These are phyloP conservation scores for Molossus molossus DNA, from an alignment of 2,797 vertebrate genomes.

Conservation along the genomic window DNA sequence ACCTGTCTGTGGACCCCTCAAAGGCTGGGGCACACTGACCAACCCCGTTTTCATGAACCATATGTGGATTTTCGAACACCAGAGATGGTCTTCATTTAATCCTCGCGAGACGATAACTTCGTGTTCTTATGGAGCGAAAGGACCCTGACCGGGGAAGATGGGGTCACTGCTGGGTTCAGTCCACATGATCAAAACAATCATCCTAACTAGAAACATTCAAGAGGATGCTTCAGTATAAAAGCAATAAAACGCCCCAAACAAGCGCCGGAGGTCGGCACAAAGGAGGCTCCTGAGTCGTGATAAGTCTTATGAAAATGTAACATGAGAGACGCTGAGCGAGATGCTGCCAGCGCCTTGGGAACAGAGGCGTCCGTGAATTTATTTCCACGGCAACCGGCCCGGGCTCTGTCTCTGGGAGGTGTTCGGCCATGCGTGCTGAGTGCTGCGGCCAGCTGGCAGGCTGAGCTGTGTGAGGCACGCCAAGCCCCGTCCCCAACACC, in stretches of 20 bases:
- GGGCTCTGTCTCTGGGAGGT: background rate
- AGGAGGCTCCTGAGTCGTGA: background rate
- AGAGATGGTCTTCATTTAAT: background rate
- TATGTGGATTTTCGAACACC: background rate
- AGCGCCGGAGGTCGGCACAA: background rate
- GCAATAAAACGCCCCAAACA: background rate
- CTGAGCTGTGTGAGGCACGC: fast-evolving
- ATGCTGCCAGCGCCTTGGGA: fast-evolving
- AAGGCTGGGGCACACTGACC: background rate
- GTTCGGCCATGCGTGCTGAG: background rate
- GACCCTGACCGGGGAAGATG: background rate
- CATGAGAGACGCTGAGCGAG: background rate
- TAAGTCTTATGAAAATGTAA: background rate
- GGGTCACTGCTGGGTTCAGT: background rate
- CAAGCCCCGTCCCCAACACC: background rate
- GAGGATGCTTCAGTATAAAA: background rate
- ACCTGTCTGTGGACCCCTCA: background rate
- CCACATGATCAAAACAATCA: background rate
- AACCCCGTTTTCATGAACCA: background rate
- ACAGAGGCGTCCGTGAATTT: background rate
- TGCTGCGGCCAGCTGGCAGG: background rate
- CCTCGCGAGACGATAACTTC: background rate
- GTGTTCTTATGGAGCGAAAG: background rate
- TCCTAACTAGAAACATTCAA: background rate
- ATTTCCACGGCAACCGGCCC: background rate